These are phyloP conservation scores for Microcebus griseorufus DNA, from an alignment of 2,113 vertebrate genomes.

Conservation along the genomic window DNA sequence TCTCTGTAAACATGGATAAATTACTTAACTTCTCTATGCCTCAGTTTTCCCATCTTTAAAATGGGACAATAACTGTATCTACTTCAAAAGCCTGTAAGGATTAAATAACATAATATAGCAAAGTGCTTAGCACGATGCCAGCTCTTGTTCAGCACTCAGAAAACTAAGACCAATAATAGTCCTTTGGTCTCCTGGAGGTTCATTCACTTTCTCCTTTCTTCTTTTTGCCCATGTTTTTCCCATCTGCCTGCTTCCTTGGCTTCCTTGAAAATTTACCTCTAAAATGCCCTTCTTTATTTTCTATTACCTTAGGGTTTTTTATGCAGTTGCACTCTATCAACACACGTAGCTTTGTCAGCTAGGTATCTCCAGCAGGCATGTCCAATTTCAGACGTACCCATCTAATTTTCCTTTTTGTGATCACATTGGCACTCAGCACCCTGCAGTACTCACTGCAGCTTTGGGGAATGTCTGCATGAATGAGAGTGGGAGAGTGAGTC, in stretches of 20 bases:
- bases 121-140: not conserved
- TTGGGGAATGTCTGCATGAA: not conserved
- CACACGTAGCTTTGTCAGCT: not conserved
- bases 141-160: not conserved
- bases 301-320: not conserved
- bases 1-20: not conserved
- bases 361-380: not conserved
- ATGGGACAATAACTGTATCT: not conserved
- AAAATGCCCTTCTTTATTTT: not conserved
- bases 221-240: not conserved
- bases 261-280: conserved; percentile 11
- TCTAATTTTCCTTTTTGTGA: not conserved
- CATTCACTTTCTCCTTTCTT: not conserved
- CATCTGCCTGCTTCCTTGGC: not conserved
- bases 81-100: not conserved
- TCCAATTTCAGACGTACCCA: not conserved
- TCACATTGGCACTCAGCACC: not conserved
- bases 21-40: not conserved
- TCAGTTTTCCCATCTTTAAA: not conserved
- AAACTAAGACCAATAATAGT: not conserved
- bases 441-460: not conserved
- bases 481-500: not conserved
- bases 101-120: not conserved
- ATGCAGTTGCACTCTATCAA: not conserved
- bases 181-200: not conserved